Percentiles rank a stretch among this genome's conserved stretches.
These are phyloP conservation scores for Geotrupes spiniger DNA, from an alignment of 2,888 invertebrate species.

Conservation along the genomic window DNA sequence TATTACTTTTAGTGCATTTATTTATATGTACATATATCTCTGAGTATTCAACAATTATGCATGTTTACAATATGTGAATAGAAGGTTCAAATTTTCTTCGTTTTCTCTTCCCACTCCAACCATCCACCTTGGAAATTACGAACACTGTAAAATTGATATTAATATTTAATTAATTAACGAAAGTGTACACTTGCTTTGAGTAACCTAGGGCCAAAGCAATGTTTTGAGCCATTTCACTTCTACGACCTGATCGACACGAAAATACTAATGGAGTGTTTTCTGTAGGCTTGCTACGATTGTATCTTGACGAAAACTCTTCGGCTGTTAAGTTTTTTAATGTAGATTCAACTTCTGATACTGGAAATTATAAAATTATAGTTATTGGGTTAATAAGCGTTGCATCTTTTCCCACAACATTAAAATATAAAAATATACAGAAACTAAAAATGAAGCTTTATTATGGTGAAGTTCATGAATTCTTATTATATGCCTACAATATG, in stretches of 20 bases:
- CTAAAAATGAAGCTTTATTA: too few species aligned
- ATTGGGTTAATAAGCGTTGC: too few species aligned
- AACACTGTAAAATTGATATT: constrained; percentile 36
- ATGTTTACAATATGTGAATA: background rate
- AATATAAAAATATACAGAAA: too few species aligned
- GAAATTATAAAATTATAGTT: constrained; percentile 6
- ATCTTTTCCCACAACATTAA: too few species aligned
- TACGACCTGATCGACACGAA: constrained; percentile 66
- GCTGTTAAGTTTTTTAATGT: constrained; percentile 22
- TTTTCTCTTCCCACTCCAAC: constrained; percentile 49
- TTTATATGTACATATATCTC: background rate
- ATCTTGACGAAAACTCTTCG: constrained; percentile 57
- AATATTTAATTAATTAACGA: constrained; percentile 2
- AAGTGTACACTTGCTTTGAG: constrained; percentile 54
- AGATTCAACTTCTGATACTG: constrained; percentile 23
- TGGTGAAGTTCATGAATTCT: too few species aligned
- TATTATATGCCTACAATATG: too few species aligned
- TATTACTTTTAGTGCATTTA: background rate
- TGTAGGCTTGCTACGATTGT: constrained; percentile 58
- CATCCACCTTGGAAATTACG: constrained; percentile 52
- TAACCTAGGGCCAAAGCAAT: constrained; percentile 58
- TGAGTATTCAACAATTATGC: background rate
- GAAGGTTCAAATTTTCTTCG: constrained; percentile 6
- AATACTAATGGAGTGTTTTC: constrained; percentile 62
- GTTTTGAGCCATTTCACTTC: constrained; percentile 62